These are phyloP conservation scores for Xestia xanthographa DNA, from an alignment of 2,888 invertebrate species.

Conservation along the genomic window DNA sequence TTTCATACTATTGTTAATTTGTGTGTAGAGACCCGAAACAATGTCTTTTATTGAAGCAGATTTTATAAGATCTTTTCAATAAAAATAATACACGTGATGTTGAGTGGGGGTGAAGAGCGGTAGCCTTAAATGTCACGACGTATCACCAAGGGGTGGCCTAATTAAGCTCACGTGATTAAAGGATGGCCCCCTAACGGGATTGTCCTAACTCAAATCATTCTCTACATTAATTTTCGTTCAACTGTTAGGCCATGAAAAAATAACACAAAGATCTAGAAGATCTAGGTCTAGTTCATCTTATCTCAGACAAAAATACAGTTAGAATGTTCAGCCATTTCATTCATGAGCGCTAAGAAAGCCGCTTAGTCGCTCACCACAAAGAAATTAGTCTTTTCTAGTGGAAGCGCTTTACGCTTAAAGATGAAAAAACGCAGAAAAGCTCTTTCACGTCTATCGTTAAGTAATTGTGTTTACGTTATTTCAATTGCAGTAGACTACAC, in stretches of 20 bases:
- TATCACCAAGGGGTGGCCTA: no score
- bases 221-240: neutral
- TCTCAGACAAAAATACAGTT: neutral
- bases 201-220: neutral
- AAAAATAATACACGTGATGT: no score
- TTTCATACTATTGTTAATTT: no score
- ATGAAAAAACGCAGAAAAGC: neutral
- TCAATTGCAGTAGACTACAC: neutral
- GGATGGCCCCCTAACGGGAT: neutral
- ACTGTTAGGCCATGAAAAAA: neutral
- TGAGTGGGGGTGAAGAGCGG: no score
- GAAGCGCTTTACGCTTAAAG: conserved; percentile 33
- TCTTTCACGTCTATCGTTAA: conserved; percentile 9
- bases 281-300: neutral
- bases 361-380: conserved; percentile 33
- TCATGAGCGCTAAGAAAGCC: conserved; percentile 18
- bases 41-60: no score
- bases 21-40: no score
- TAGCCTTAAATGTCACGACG: no score
- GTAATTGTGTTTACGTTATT: conserved; percentile 38
- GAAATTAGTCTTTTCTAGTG: conserved; percentile 39
- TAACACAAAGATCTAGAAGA: neutral
- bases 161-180: no score
- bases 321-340: conserved; percentile 9
- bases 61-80: no score